Percentiles rank a stretch among this genome's conserved stretches.
These are phyloP conservation scores for Plagodis dolabraria DNA, from an alignment of 2,888 invertebrate genomes.

Conservation along the genomic window DNA sequence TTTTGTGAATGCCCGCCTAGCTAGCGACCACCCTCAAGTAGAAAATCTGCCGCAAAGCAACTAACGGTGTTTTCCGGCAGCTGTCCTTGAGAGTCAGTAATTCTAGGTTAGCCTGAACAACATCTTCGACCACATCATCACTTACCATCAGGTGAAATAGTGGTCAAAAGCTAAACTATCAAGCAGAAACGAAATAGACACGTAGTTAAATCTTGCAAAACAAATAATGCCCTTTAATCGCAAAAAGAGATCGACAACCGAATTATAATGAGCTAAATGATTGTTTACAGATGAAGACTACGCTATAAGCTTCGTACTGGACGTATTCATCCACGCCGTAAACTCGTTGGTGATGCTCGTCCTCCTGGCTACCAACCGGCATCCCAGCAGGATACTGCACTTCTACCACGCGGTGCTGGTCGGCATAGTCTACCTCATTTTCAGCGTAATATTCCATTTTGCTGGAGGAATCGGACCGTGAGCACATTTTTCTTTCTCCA, in stretches of 20 bases:
- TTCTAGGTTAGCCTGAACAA: no score
- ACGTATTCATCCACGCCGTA: slow-evolving; percentile 79
- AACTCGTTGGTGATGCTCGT: slow-evolving; percentile 90
- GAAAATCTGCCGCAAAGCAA: no score
- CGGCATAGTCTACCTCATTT: slow-evolving; percentile 87
- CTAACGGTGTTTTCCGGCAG: no score
- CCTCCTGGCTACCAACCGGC: slow-evolving; percentile 88
- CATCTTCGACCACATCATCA: no score
- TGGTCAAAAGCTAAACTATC: no score
- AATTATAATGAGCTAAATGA: not conserved
- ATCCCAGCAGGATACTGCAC: slow-evolving; percentile 86
- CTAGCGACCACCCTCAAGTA: no score
- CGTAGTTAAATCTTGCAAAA: no score
- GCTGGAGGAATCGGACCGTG: slow-evolving; percentile 89
- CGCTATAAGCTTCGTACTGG: slow-evolving; percentile 55
- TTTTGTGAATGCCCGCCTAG: no score
- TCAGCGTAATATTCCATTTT: slow-evolving; percentile 88
- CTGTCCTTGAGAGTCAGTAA: no score
- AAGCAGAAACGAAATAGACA: no score
- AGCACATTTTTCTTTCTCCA: slow-evolving; percentile 51
- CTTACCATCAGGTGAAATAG: no score
- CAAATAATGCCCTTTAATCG: no score
- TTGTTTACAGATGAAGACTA: slow-evolving; percentile 48
- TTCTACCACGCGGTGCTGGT: slow-evolving; percentile 86
- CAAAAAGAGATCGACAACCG: not conserved